Conservation (phyloP, 2,797 vertebrate species). For the Ctenosaura bakeri region DNA sequence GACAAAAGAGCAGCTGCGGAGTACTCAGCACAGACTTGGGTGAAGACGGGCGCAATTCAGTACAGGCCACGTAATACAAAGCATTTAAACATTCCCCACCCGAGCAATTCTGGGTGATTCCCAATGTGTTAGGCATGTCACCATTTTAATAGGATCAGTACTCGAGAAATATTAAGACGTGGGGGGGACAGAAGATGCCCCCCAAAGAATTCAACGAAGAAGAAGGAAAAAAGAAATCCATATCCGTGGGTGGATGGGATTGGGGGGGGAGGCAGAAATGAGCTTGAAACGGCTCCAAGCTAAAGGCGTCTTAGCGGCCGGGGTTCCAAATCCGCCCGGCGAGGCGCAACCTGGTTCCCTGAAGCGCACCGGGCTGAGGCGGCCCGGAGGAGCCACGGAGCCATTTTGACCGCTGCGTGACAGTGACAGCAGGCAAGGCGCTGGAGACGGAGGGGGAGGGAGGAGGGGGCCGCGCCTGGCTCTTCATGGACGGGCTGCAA, state of each 20-base stretch:
- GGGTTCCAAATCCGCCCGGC: not conserved
- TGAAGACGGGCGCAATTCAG: not conserved
- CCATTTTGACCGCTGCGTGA: constrained; percentile 73
- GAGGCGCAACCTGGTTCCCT: not conserved
- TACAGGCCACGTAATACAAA: not conserved
- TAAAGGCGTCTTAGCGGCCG: not conserved
- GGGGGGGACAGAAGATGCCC: too few species aligned
- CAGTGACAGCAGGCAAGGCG: constrained; percentile 33
- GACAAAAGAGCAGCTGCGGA: accelerated
- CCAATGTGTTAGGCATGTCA: not conserved
- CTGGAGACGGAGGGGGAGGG: not conserved
- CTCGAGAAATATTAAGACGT: not conserved
- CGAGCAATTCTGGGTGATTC: too few species aligned
- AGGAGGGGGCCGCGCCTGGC: not conserved
- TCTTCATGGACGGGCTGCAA: not conserved
- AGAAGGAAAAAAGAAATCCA: not conserved
- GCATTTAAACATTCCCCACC: not conserved
- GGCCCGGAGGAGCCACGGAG: constrained; percentile 49
- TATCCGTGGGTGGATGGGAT: not conserved
- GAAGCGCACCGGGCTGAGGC: constrained; percentile 36
- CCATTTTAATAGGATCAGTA: too few species aligned
- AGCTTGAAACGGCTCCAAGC: not conserved
- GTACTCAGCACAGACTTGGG: not conserved
- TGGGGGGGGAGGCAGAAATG: not conserved
- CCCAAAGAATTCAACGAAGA: too few species aligned